These are phyloP conservation scores for Epinephelus awoara DNA, from an alignment of 2,797 vertebrate species.

Conservation along the genomic window DNA sequence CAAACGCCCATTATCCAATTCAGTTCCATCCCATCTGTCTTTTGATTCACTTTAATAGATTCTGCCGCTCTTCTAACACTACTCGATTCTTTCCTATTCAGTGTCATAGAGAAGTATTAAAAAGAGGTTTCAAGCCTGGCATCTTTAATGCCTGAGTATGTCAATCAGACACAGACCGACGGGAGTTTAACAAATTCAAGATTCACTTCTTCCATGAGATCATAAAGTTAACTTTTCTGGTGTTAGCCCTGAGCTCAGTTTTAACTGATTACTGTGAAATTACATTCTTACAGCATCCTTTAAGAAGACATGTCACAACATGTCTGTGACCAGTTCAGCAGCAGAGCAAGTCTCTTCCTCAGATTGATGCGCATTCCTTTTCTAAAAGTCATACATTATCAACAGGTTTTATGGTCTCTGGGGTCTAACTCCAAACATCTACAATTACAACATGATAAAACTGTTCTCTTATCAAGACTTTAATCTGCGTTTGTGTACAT, in stretches of 20 bases:
- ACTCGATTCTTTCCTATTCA: constrained; percentile 2
- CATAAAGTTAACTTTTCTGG: background rate
- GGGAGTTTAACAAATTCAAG: background rate
- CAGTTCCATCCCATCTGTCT: constrained; percentile 33
- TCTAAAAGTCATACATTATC: background rate
- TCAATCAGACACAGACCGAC: background rate
- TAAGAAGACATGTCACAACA: constrained; percentile 6
- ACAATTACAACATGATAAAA: background rate
- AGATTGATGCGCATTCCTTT: background rate
- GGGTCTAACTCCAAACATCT: background rate
- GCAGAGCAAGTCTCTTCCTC: background rate
- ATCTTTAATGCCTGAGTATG: constrained; percentile 10
- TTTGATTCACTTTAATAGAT: constrained; percentile 32
- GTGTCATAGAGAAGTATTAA: background rate
- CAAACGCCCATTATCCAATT: constrained; percentile 44
- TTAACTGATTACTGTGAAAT: constrained; percentile 10
- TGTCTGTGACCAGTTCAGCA: background rate
- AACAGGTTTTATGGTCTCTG: background rate
- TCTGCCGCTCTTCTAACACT: constrained; percentile 29
- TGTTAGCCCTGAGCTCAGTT: background rate
- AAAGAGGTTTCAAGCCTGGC: constrained; percentile 8
- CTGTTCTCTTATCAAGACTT: background rate
- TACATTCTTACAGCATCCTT: background rate
- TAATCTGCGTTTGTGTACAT: background rate
- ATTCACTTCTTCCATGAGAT: constrained; percentile 11